These are phyloP conservation scores for Mus caroli DNA, from an alignment of 2,797 vertebrate genomes.

Conservation along the genomic window DNA sequence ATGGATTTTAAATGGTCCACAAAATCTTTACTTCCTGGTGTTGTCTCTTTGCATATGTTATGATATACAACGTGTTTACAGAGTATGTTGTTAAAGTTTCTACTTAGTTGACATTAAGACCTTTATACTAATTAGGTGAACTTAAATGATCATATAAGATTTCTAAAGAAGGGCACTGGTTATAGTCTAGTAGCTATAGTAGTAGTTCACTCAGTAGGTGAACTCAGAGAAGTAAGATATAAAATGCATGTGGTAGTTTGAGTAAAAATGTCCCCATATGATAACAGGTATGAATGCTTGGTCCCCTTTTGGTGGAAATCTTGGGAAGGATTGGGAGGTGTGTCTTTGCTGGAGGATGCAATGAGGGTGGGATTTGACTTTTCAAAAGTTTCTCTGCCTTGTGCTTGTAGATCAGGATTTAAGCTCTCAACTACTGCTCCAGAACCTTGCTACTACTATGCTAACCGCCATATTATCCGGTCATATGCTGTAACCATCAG, in stretches of 20 bases:
- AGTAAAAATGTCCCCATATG: neutral
- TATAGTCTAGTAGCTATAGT: neutral
- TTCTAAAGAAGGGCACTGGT: neutral
- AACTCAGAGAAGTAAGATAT: neutral
- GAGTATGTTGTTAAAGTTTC: neutral
- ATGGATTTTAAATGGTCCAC: too few species aligned
- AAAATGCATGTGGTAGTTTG: neutral
- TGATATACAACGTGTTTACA: neutral
- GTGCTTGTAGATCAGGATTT: too few species aligned
- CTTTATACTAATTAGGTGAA: neutral
- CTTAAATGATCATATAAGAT: neutral
- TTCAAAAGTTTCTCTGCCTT: neutral
- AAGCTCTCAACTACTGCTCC: neutral
- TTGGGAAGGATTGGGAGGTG: neutral
- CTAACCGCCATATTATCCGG: too few species aligned
- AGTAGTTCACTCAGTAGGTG: neutral
- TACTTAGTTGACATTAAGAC: neutral
- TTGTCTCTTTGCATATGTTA: neutral
- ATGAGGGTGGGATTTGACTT: neutral
- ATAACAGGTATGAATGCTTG: neutral
- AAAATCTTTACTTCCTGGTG: neutral
- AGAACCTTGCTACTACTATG: too few species aligned
- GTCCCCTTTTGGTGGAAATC: neutral
- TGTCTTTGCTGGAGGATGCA: neutral
- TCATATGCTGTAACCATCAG: neutral